Base-by-base conservation (phyloP, 2,797 vertebrate species). In the Glyptemys insculpta region DNA sequence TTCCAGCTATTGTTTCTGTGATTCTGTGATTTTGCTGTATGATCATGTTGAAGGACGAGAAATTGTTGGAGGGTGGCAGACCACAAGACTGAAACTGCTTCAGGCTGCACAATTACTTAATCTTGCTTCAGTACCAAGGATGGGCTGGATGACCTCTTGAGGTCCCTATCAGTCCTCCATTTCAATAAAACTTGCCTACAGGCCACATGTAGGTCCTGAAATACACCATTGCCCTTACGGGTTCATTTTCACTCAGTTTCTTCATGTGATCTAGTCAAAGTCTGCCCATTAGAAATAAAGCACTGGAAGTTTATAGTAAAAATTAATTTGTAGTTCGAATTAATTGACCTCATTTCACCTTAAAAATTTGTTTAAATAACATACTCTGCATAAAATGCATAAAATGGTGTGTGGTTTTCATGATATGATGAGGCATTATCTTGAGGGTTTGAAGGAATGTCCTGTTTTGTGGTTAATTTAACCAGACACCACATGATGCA, bases 401-500 rank as follows among this genome's bases (percentile, higher is more conserved):
- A 62, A 76, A 41, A 41, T 15, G 56, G 1, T 16, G 1, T 1
- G 52, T 87, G 1, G 12, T 72, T 92, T 83, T 44, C 4, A 12
- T 23, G 57, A 34, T 4, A 15, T 6, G 3, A 19, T 29, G 41
- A 54, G 16, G 31, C 88, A 74, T 5, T 68, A 65, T 72, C 1
- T 76, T 84, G 25, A 6, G 31, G 52, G 0, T 34, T 21, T 82
- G 87, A 88, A 79, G 34, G 47, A 53, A 50, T 1, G 8, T 52
- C 12, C 21, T 93, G 86, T 87, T 74, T 74, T 72, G 2, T 81
- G 76, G 53, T 19, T 85, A 79, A 88, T 86, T 47, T 65, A 87
- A 53, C 11, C 2, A 81, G 52, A 44, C 3, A 87, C 14, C 83
- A 27, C 6, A n/a, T 88, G 31, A 81, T 31, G 1, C 5, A 65